These are phyloP conservation scores for Eueides isabella DNA, from an alignment of 1,140 invertebrate species.

Conservation along the genomic window DNA sequence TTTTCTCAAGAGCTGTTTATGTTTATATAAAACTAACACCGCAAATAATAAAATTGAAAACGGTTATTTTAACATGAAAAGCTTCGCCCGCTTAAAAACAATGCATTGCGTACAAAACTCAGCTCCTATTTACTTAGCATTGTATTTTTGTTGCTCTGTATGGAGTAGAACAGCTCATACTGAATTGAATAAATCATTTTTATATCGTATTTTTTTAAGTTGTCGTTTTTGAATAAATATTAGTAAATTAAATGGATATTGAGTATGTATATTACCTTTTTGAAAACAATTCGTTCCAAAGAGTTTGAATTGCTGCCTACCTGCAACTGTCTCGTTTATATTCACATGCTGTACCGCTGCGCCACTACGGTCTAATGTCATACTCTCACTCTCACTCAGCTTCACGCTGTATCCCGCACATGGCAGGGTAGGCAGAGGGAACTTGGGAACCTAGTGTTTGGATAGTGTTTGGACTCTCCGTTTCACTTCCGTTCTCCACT, in stretches of 20 bases:
- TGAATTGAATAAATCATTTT: not conserved
- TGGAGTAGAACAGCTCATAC: not conserved
- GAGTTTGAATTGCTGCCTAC: no score
- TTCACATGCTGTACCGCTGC: no score
- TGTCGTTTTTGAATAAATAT: not conserved
- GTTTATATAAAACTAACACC: not conserved
- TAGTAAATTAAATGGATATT: not conserved
- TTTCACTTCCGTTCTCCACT: no score
- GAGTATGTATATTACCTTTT: no score
- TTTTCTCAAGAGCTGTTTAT: not conserved
- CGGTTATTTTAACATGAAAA: not conserved
- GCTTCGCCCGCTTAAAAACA: slow-evolving; percentile 10
- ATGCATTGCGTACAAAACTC: slow-evolving; percentile 13
- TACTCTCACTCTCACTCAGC: no score
- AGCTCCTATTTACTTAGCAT: slow-evolving; percentile 20
- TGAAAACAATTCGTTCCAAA: no score
- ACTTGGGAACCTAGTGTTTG: no score
- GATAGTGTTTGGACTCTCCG: no score
- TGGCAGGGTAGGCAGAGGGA: no score
- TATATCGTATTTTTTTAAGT: not conserved
- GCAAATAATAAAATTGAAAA: not conserved
- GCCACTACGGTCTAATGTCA: no score
- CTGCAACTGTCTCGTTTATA: no score
- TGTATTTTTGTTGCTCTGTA: slow-evolving; percentile 7
- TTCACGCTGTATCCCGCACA: no score